Percentiles rank a stretch among this genome's conserved stretches.
Conservation (phyloP, 2,888 invertebrate genomes). For the Penaeus monodon region DNA sequence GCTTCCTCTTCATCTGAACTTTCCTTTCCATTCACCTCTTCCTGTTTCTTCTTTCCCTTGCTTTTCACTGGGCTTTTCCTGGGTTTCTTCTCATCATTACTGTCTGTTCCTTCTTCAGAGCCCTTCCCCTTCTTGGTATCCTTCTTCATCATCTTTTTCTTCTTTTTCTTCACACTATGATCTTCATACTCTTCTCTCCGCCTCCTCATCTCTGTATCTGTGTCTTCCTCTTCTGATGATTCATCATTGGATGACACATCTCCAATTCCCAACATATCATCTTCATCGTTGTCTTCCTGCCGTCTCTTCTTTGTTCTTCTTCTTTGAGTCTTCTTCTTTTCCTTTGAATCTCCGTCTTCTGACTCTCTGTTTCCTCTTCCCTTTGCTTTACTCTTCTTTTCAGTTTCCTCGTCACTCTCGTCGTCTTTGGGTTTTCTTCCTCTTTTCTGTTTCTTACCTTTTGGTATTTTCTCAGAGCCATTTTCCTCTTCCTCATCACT, state of each 20-base stretch:
- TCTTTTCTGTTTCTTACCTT: not conserved
- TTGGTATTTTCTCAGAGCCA: not conserved
- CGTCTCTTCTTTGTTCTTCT: not conserved
- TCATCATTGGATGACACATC: not conserved
- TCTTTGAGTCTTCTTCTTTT: not conserved
- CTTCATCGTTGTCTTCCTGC: not conserved
- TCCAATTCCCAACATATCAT: not conserved
- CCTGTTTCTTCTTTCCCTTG: too few species aligned
- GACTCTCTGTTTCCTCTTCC: not conserved
- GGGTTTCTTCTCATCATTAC: not conserved
- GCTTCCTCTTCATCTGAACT: not conserved
- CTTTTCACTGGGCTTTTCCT: not conserved
- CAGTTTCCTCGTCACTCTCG: not conserved
- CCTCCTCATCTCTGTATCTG: conserved; percentile 5
- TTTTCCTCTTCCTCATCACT: not conserved
- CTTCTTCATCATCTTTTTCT: conserved; percentile 8
- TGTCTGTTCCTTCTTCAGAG: not conserved
- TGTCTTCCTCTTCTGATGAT: not conserved
- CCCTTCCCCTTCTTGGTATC: not conserved
- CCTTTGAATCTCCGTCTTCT: conserved; percentile 10
- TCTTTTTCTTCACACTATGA: conserved; percentile 7
- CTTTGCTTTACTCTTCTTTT: not conserved
- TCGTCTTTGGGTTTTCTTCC: conserved; percentile 9
- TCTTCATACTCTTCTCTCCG: not conserved
- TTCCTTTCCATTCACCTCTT: not conserved